Percentiles rank a stretch among this genome's conserved stretches.
Evolutionary conservation across 2,888 invertebrate genomes (phyloP).

Genomic region (Stenoptilia bipunctidactyla): DNA sequence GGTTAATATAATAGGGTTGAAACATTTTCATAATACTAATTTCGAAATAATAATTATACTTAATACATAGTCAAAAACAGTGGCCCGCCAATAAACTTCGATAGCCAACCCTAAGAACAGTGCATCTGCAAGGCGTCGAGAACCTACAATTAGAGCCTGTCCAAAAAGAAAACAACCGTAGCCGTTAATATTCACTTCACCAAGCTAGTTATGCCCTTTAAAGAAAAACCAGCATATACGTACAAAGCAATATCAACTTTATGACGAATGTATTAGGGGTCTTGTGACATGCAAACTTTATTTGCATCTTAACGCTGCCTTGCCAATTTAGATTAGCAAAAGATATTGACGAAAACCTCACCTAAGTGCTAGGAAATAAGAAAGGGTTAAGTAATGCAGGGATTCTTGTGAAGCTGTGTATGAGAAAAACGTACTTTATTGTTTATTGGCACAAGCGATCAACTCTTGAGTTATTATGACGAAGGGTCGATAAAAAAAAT

Average conservation of each 20-base stretch:
- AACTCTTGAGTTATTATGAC: constrained; percentile 37
- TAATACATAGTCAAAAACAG: too few species aligned
- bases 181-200: constrained; percentile 56
- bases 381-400: constrained; percentile 4
- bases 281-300: background rate
- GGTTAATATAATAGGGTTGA: too few species aligned
- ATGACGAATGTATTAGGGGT: background rate
- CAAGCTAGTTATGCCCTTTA: constrained; percentile 43
- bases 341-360: background rate
- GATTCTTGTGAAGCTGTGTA: constrained; percentile 18
- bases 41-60: too few species aligned
- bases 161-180: constrained; percentile 40
- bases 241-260: constrained; percentile 21
- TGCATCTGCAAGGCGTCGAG: constrained; percentile 48
- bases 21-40: too few species aligned
- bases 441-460: constrained; percentile 52
- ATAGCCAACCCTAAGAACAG: constrained; percentile 35
- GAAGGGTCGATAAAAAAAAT: constrained; percentile 36
- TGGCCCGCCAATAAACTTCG: too few species aligned
- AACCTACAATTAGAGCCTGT: constrained; percentile 62
- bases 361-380: background rate
- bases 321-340: background rate
- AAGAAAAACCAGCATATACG: constrained; percentile 18
- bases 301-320: background rate
- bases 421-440: constrained; percentile 49